Evolutionary conservation across 92 coral and sea anemone species (phyloP).

Genomic region (Muricea muricata): DNA sequence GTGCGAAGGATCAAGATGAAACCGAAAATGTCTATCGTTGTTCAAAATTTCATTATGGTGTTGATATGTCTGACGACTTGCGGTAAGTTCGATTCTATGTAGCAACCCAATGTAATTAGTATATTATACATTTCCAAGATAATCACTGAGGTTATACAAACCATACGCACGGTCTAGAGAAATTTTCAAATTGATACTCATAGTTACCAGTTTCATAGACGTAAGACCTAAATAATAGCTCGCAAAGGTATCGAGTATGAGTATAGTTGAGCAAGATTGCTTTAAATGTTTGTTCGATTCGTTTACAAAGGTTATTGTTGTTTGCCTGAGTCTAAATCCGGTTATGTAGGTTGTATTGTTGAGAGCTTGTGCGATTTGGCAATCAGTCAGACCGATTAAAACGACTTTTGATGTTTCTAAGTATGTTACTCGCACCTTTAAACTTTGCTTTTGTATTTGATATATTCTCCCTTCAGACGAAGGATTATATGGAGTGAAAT

Average conservation of each 20-base stretch:
- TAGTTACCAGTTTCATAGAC: not conserved
- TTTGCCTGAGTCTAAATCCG: not conserved
- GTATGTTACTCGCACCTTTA: not conserved
- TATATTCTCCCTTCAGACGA: no score
- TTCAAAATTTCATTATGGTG: not conserved
- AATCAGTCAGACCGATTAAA: not conserved
- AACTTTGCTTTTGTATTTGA: no score
- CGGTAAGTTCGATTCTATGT: conserved; percentile 28
- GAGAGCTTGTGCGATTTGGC: not conserved
- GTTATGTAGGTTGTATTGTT: not conserved
- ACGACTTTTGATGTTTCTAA: not conserved
- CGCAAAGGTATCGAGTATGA: no score
- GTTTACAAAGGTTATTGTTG: not conserved
- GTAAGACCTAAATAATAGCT: no score
- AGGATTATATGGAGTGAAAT: not conserved
- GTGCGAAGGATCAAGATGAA: not conserved
- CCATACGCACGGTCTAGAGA: not conserved
- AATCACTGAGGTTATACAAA: not conserved
- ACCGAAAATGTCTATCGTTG: not conserved
- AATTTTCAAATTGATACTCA: not conserved
- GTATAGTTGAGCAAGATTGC: not conserved
- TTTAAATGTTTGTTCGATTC: not conserved
- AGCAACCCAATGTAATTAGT: no score
- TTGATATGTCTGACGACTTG: not conserved
- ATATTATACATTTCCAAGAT: not conserved